A percentile compares a stretch with the other conserved stretches of the same genome.
phyloP scores from a whole-genome alignment of 2,797 vertebrate species.

The Lithobates sylvaticus region DNA sequence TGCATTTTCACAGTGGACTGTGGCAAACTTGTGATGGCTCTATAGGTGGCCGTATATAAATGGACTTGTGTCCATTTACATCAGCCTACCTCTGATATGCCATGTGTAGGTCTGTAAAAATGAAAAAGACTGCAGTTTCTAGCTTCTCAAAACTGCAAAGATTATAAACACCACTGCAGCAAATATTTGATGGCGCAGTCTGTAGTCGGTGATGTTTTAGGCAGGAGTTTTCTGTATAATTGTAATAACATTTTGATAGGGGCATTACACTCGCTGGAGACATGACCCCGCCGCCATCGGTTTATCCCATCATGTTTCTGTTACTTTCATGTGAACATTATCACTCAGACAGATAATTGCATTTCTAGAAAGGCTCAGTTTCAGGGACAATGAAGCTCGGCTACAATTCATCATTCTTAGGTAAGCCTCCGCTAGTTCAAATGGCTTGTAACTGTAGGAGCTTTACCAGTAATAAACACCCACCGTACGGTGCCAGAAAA shows the following conservation, averaged over 20 bases:
- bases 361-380: constrained; percentile 51
- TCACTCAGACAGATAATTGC: constrained; percentile 59
- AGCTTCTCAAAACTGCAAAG: background rate
- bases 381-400: constrained; percentile 52
- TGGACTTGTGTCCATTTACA: no score
- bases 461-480: constrained; percentile 47
- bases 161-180: background rate
- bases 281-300: constrained; percentile 31
- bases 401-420: constrained; percentile 51
- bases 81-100: no score
- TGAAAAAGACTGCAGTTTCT: background rate
- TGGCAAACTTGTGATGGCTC: no score
- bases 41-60: no score
- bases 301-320: constrained; percentile 49
- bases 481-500: constrained; percentile 28
- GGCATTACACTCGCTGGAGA: constrained; percentile 34
- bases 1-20: no score
- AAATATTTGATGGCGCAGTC: background rate
- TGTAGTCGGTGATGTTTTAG: constrained; percentile 24
- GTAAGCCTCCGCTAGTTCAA: constrained; percentile 43
- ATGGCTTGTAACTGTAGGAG: constrained; percentile 45
- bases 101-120: no score
- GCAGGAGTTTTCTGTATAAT: constrained; percentile 31
- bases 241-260: constrained; percentile 42
- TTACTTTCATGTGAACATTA: constrained; percentile 55